Percentiles rank a stretch among this genome's conserved stretches.
These are phyloP conservation scores for Linurgus olivaceus DNA, from an alignment of 2,797 vertebrate species.

Conservation along the genomic window DNA sequence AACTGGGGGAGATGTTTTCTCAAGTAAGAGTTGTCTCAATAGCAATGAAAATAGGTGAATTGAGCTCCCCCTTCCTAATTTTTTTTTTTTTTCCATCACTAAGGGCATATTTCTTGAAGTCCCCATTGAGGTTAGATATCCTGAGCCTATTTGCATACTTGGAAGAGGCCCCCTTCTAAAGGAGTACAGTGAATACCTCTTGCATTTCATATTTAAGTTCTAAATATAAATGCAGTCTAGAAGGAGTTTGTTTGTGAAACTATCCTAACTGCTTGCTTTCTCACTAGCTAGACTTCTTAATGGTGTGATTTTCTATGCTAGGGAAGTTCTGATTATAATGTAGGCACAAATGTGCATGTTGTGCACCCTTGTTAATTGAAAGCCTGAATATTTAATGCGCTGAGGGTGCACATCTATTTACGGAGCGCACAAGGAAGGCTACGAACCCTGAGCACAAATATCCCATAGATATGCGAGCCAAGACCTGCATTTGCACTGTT, in stretches of 20 bases:
- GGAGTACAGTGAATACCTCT: conserved; percentile 29
- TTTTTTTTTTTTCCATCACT: neutral
- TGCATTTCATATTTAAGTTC: conserved; percentile 43
- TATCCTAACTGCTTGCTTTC: neutral
- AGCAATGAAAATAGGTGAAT: neutral
- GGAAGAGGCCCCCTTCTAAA: conserved; percentile 25
- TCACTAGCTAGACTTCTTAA: conserved; percentile 7
- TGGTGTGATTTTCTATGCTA: conserved; percentile 6
- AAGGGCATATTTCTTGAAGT: conserved; percentile 25
- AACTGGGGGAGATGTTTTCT: neutral
- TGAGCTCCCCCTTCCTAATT: neutral
- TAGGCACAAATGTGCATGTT: neutral
- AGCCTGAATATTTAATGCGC: neutral
- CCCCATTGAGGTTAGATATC: neutral
- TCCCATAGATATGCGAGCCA: neutral
- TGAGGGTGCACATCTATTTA: conserved; percentile 10
- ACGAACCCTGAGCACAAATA: neutral
- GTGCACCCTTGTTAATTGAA: conserved; percentile 27
- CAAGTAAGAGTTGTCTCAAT: neutral
- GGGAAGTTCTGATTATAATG: conserved; percentile 15
- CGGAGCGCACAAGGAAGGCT: conserved; percentile 48
- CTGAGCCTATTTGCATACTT: conserved; percentile 40
- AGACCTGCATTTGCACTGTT: conserved; percentile 28
- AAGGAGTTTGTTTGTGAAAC: conserved; percentile 21
- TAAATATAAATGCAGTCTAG: conserved; percentile 48